phyloP scores from a whole-genome alignment of 23 tunicate species.

The Phallusia fumigata region DNA sequence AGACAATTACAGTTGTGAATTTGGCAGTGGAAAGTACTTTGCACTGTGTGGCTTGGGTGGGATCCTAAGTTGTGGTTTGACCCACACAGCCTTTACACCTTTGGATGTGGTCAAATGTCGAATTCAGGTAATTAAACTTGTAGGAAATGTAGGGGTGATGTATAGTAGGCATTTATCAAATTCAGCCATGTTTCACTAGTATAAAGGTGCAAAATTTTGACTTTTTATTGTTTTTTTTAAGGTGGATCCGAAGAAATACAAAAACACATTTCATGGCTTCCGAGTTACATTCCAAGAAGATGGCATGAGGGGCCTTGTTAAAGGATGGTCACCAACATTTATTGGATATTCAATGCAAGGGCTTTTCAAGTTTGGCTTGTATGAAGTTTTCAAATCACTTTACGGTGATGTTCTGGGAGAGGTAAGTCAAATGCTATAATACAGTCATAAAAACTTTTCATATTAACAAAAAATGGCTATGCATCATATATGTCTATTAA shows the following conservation, averaged over 20 bases:
- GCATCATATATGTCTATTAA: too few species aligned
- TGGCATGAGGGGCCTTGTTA: conserved; percentile 79
- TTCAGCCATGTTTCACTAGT: background rate
- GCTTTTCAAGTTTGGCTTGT: conserved; percentile 90
- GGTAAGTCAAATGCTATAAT: conserved; percentile 7
- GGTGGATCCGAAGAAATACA: conserved; percentile 80
- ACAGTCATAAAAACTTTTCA: too few species aligned
- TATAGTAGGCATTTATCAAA: background rate
- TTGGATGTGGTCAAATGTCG: conserved; percentile 94
- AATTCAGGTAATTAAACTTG: conserved; percentile 47
- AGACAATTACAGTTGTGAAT: conserved; percentile 91
- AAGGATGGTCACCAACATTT: conserved; percentile 95
- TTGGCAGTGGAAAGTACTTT: conserved; percentile 94
- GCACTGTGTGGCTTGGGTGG: conserved; percentile 97
- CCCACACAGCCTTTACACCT: conserved; percentile 91
- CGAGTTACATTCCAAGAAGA: conserved; percentile 75
- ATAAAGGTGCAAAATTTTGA: background rate
- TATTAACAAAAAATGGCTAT: too few species aligned
- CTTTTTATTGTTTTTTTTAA: background rate
- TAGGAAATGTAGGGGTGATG: background rate
- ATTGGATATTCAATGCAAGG: conserved; percentile 99
- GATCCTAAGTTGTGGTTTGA: conserved; percentile 83
- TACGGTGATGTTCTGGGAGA: conserved; percentile 79
- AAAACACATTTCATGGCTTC: conserved; percentile 53
- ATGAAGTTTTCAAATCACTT: conserved; percentile 86